Base-by-base conservation (phyloP, 2,113 vertebrate genomes). In the Macaca mulatta region DNA sequence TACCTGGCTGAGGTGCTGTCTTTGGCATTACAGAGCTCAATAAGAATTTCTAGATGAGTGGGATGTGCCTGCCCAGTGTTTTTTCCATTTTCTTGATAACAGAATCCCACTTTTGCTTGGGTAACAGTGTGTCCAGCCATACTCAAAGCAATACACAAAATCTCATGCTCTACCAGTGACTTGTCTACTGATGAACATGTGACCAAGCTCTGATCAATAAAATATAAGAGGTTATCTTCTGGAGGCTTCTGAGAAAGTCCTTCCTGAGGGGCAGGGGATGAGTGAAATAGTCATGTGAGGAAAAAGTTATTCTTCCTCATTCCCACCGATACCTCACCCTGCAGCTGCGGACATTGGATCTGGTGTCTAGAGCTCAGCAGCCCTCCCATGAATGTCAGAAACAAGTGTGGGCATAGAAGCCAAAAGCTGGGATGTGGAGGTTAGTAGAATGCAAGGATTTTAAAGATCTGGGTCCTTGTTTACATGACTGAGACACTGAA, bases 321-420 rank as follows among this genome's bases (percentile, higher is more conserved):
- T 40, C 25, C 61, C 16, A 69, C 16, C 67, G 3, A 69, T 6
- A 9, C 32, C 48, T 69, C 0, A 27, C 59, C 43, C 25, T 57
- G 32, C 3, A 59, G 32, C 59, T 48, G 1, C 11, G 10, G 25
- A 13, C 35, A 11, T 30, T 38, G 16, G 1, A 11, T 6, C 3
- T 13, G 2, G 43, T 27, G 30, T 38, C 38, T 32, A 32, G 38
- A 70, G 45, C 1, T 14, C 14, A 30, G 48, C 48, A 38, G 25
- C 7, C 48, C n/a, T 70, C 32, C 18, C 18, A 1, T 45, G 70
- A 55, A 4, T 38, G 16, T 32, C 11, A 48, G 13, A 6, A 48
- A 14, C 5, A 48, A 57, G 40, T 22, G 7, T 70, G 17, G 1
- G 35, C 7, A 81, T 16, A 38, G n/a, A 82, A 67, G 7, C 23